Percentiles rank a stretch among this genome's conserved stretches.
Conservation (phyloP, 1,140 invertebrate species). For the Dreissena polymorpha region DNA sequence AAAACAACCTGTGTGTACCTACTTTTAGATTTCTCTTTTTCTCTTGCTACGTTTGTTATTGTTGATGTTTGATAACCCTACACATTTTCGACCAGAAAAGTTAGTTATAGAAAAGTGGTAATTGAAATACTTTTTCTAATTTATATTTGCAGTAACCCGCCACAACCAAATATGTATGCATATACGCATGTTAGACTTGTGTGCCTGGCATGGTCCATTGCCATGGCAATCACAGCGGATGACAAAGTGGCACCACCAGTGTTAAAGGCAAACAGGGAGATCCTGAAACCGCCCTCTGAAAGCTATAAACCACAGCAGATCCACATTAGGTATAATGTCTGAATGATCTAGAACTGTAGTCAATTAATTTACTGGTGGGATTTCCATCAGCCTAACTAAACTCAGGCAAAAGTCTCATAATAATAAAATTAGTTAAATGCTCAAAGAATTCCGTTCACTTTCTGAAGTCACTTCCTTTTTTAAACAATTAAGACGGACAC, state of each 20-base stretch:
- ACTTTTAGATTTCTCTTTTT: no score
- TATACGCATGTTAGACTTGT: no score
- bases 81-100: no score
- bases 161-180: no score
- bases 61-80: no score
- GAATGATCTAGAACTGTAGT: neutral
- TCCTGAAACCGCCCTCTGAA: constrained; percentile 5
- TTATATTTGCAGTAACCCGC: no score
- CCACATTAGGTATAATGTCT: constrained; percentile 27
- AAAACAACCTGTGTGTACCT: no score
- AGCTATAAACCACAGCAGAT: constrained; percentile 48
- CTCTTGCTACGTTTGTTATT: no score
- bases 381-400: neutral
- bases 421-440: neutral
- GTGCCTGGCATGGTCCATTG: neutral
- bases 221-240: neutral
- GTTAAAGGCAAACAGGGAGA: constrained; percentile 39
- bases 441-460: neutral
- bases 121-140: no score
- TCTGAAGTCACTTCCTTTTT: no score
- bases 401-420: neutral
- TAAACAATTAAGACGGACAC: no score
- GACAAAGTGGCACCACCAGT: neutral
- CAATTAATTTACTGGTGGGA: neutral
- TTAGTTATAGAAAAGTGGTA: no score